Evolutionary conservation across 2,113 vertebrate species (phyloP).

Genomic region (Ceyx melanurus): DNA sequence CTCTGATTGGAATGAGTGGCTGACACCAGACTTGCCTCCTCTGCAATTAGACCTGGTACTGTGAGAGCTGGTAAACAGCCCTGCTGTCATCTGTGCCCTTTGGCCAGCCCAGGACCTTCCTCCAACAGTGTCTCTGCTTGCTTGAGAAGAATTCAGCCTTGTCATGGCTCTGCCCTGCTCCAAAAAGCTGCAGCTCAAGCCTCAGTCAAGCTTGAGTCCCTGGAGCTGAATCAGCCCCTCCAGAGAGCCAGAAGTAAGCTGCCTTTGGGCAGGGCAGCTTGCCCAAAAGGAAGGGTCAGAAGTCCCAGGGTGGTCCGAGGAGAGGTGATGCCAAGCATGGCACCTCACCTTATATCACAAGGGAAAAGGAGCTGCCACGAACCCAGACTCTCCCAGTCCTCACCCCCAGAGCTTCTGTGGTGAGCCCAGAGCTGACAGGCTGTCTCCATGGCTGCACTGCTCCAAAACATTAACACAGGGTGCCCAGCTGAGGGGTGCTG

Average conservation of each 20-base stretch:
- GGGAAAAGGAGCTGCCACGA: background rate
- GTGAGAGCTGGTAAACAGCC: constrained; percentile 57
- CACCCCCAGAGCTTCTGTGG: background rate
- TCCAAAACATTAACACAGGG: background rate
- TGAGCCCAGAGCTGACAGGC: background rate
- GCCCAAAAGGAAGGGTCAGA: background rate
- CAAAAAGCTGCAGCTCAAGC: background rate
- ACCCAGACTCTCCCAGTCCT: background rate
- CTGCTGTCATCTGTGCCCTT: background rate
- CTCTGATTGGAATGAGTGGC: background rate
- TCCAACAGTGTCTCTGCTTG: constrained; percentile 15
- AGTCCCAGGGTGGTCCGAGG: background rate
- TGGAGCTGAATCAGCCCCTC: background rate
- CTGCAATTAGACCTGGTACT: constrained; percentile 55
- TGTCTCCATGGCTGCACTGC: background rate
- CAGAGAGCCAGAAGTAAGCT: background rate
- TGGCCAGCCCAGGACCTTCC: constrained; percentile 6
- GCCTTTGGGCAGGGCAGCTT: background rate
- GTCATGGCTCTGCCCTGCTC: background rate
- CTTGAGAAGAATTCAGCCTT: background rate
- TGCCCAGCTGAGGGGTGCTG: background rate
- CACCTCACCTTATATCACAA: background rate
- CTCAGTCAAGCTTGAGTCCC: background rate
- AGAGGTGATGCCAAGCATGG: background rate
- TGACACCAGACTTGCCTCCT: constrained; percentile 44